These are phyloP conservation scores for Dolichallabes microphthalmus DNA, from an alignment of 2,113 vertebrate species.

Conservation along the genomic window DNA sequence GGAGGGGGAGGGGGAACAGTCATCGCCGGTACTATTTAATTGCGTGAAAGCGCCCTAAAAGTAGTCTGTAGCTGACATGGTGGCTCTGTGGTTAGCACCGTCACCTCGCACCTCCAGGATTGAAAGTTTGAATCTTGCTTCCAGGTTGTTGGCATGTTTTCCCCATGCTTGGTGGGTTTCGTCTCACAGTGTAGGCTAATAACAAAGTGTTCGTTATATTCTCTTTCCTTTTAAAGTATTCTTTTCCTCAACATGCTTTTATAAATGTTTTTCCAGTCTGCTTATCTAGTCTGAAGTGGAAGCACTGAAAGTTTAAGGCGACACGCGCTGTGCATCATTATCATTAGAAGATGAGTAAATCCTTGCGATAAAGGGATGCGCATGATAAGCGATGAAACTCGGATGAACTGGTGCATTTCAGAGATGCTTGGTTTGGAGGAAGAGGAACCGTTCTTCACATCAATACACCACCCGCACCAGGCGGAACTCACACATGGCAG, in stretches of 20 bases:
- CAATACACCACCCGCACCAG: not conserved
- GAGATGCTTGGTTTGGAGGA: not conserved
- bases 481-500: not conserved
- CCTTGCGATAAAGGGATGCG: not conserved
- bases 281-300: not conserved
- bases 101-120: too few species aligned
- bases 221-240: not conserved
- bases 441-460: not conserved
- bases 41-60: too few species aligned
- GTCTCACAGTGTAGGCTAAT: too few species aligned
- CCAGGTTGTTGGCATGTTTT: too few species aligned
- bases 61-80: too few species aligned
- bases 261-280: not conserved
- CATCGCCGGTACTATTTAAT: too few species aligned
- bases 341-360: not conserved
- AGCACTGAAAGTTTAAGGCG: not conserved
- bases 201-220: not conserved
- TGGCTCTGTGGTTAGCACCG: too few species aligned
- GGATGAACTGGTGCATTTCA: not conserved
- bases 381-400: not conserved
- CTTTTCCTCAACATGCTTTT: not conserved
- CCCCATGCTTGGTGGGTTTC: too few species aligned
- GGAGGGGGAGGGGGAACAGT: too few species aligned
- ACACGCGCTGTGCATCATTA: not conserved
- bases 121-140: too few species aligned